Evolutionary conservation across 2,113 vertebrate species (phyloP).

Genomic region (Psephotus haematonotus): DNA sequence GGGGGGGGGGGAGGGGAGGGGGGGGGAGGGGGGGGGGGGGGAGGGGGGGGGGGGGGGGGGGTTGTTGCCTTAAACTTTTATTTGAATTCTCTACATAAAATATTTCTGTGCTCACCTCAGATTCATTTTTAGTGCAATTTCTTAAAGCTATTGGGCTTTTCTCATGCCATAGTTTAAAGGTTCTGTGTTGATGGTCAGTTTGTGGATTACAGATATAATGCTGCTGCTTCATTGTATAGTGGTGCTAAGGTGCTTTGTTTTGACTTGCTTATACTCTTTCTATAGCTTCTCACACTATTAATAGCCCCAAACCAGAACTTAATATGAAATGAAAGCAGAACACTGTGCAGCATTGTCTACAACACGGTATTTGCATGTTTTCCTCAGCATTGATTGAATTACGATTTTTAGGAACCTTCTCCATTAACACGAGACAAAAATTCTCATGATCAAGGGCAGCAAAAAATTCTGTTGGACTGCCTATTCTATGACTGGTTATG

Average conservation of each 20-base stretch:
- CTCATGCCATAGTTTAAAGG: background rate
- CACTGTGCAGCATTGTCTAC: background rate
- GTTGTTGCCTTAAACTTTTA: background rate
- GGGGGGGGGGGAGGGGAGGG: too few species aligned
- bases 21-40: too few species aligned
- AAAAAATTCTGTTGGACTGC: background rate
- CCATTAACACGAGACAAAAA: background rate
- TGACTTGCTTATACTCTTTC: background rate
- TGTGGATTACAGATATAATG: background rate
- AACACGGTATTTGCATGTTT: background rate
- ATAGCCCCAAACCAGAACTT: background rate
- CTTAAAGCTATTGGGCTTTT: background rate
- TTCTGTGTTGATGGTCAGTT: background rate
- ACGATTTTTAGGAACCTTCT: background rate
- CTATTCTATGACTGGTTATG: background rate
- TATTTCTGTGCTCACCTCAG: background rate
- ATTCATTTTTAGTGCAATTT: background rate
- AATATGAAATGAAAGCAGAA: constrained; percentile 5
- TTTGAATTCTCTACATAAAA: background rate
- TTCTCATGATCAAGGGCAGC: background rate
- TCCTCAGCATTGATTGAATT: background rate
- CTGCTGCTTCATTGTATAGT: background rate
- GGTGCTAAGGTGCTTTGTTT: background rate
- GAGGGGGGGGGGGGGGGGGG: fast-evolving
- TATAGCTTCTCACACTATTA: background rate